Evolutionary conservation across 2,888 invertebrate genomes (phyloP).

Genomic region (Lobophora halterata): DNA sequence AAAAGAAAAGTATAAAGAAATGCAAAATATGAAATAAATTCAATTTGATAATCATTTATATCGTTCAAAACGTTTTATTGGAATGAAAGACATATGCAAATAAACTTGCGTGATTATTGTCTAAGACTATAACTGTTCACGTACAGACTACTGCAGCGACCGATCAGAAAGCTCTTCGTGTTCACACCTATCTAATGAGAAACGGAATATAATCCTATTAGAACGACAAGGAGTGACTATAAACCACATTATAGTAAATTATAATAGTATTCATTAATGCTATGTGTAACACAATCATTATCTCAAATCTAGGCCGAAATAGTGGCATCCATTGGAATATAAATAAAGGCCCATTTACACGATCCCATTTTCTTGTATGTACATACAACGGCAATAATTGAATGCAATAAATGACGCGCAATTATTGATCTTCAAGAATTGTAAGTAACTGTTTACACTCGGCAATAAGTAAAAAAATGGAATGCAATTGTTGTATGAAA

Average conservation of each 20-base stretch:
- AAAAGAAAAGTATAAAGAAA: conserved; percentile 42
- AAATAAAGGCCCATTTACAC: too few species aligned
- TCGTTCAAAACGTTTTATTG: conserved; percentile 51
- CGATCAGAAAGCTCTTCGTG: conserved; percentile 9
- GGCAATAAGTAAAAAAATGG: too few species aligned
- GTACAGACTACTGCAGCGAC: conserved; percentile 12
- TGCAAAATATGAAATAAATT: conserved; percentile 44
- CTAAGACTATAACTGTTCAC: conserved; percentile 28
- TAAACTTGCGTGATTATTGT: conserved; percentile 28
- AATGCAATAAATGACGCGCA: too few species aligned
- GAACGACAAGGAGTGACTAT: conserved; percentile 1
- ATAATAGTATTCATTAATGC: too few species aligned
- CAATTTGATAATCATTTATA: conserved; percentile 35
- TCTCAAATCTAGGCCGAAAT: conserved; percentile 14
- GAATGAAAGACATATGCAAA: conserved; percentile 50
- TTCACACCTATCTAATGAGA: conserved; percentile 8
- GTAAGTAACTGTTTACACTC: too few species aligned
- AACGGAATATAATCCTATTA: conserved; percentile 10
- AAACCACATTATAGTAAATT: neutral
- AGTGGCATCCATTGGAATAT: conserved; percentile 3
- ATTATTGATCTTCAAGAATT: too few species aligned
- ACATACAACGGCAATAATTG: too few species aligned
- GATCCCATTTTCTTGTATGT: too few species aligned
- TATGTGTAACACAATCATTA: too few species aligned
- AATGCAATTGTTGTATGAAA: too few species aligned